These are phyloP conservation scores for Ophiodon elongatus DNA, from an alignment of 2,113 vertebrate species.

Conservation along the genomic window DNA sequence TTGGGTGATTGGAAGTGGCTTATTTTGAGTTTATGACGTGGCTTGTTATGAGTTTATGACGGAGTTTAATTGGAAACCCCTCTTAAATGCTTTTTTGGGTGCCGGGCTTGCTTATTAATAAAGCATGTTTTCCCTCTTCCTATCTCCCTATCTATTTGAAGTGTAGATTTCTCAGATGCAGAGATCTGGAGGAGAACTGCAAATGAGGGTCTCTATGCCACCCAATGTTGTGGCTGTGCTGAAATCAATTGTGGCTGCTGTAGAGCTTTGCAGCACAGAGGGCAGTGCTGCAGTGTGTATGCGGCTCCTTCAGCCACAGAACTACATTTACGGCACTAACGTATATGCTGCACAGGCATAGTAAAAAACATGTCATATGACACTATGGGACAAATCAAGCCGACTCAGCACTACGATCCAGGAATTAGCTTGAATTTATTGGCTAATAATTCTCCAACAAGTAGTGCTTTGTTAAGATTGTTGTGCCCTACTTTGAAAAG, in stretches of 20 bases:
- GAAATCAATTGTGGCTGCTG: conserved; percentile 63
- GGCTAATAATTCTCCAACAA: conserved; percentile 48
- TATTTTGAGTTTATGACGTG: conserved; percentile 25
- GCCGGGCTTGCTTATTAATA: conserved; percentile 47
- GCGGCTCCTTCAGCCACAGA: conserved; percentile 38
- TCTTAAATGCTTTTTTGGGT: conserved; percentile 29
- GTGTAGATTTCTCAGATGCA: conserved; percentile 33
- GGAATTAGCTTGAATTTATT: conserved; percentile 50
- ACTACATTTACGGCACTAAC: conserved; percentile 40
- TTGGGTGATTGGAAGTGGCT: conserved; percentile 29
- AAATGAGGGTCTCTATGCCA: conserved; percentile 45
- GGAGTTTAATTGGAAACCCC: conserved; percentile 43
- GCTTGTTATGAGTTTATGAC: conserved; percentile 33
- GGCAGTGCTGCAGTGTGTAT: conserved; percentile 62
- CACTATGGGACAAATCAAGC: conserved; percentile 40
- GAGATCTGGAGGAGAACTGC: conserved; percentile 35
- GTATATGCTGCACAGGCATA: conserved; percentile 10
- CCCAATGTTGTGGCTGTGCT: conserved; percentile 50
- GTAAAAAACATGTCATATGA: conserved; percentile 3
- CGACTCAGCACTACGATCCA: conserved; percentile 46
- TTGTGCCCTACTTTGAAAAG: conserved; percentile 62
- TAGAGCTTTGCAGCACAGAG: conserved; percentile 64
- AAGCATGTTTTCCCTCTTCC: conserved; percentile 22
- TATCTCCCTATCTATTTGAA: conserved; percentile 29
- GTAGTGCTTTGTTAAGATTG: conserved; percentile 46